Base-by-base conservation (phyloP, 2,113 vertebrate genomes). In the Ariopsis seemanni region DNA sequence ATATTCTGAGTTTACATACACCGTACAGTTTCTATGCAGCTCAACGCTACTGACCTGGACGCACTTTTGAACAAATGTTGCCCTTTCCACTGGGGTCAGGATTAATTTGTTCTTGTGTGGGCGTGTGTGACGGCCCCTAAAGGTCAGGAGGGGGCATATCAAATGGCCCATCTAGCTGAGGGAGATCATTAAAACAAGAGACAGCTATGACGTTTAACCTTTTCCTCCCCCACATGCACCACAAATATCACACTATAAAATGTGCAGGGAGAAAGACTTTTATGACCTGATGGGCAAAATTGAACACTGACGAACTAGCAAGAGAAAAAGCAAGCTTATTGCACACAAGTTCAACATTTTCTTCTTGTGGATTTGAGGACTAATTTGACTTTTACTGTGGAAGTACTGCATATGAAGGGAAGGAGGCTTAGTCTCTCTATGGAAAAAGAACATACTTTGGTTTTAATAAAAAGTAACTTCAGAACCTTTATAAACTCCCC, bases 101-200 rank as follows among this genome's bases (percentile, higher is more conserved):
- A 87, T 92, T 94, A 89, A 94, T 94, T 94, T 94, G 90, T 93
- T 92, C 91, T 93, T 88, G 88, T 93, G 90, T 90, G 83, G 87
- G 92, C 93, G 91, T 90, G 92, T 93, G 92, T 94, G 90, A 3
- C 84, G 91, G 93, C 92, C 90, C 90, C 85, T 65, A 62, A 87
- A 81, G 90, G 92, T 93, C 92, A 93, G 82, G n/a, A 22, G 30
- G 91, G 93, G 93, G 94, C 94, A 94, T 92, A 91, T 92, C 85
- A 93, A 93, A 92, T 90, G 87, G 88, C 83, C 86, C 85, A 82
- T 84, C 55, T 88, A 92, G 91, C 90, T 90, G 87, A 81, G 91
- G 88, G 89, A 93, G 92, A 92, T 93, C 93, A 92, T 93, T 92
- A 92, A 92, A 93, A 88, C 91, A 90, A 90, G 84, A 86, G 20